These are phyloP conservation scores for Patella vulgata DNA, from an alignment of 1,140 invertebrate genomes.

Conservation along the genomic window DNA sequence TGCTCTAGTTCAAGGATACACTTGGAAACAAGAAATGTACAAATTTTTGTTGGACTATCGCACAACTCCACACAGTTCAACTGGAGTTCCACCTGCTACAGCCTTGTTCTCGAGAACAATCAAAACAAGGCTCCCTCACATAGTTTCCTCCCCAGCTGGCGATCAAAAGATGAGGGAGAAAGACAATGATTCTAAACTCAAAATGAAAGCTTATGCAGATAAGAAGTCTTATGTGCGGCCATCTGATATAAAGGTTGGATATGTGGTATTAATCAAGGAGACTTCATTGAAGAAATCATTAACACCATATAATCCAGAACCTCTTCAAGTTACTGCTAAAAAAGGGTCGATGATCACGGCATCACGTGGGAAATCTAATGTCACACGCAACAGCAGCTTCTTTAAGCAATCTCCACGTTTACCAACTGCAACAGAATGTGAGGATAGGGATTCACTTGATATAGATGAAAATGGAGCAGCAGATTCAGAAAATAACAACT, in stretches of 20 bases:
- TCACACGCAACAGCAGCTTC: constrained; percentile 20
- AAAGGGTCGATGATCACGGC: constrained; percentile 19
- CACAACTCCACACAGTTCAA: constrained; percentile 37
- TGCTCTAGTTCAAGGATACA: constrained; percentile 22
- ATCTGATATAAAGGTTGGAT: constrained; percentile 10
- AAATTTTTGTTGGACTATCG: constrained; percentile 35
- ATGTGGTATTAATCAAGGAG: constrained; percentile 14
- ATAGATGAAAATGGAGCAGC: too few relatives aligned
- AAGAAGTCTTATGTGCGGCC: constrained; percentile 9
- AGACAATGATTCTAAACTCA: background rate
- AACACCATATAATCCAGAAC: background rate
- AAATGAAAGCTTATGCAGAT: constrained; percentile 15
- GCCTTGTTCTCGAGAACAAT: constrained; percentile 27
- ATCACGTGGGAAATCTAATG: background rate
- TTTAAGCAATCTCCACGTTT: constrained; percentile 17
- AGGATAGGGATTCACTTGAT: too few relatives aligned
- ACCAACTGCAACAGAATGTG: background rate
- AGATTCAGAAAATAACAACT: too few relatives aligned
- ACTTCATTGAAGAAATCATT: background rate
- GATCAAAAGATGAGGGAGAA: background rate
- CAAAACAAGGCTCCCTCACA: constrained; percentile 3
- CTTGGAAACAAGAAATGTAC: constrained; percentile 42
- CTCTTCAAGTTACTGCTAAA: background rate
- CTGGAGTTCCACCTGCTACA: constrained; percentile 23
- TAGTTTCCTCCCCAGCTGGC: background rate